A percentile compares a stretch with the other conserved stretches of the same genome.
These are phyloP conservation scores for Cuniculus paca DNA, from an alignment of 2,797 vertebrate species.

Conservation along the genomic window DNA sequence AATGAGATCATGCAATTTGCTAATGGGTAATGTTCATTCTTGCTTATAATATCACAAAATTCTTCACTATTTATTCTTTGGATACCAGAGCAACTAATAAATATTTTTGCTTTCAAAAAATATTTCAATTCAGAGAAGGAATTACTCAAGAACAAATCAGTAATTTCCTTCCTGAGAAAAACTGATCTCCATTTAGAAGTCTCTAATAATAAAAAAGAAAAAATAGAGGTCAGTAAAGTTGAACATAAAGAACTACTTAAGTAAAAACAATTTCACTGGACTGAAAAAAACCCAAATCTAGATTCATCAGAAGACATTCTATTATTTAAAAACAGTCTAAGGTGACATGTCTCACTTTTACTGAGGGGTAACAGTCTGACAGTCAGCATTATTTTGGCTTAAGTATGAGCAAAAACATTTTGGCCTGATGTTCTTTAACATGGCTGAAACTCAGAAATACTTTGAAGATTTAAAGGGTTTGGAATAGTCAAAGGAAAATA, in stretches of 20 bases:
- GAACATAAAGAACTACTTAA: not conserved
- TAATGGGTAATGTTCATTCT: not conserved
- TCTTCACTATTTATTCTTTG: not conserved
- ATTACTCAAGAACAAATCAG: conserved; percentile 17
- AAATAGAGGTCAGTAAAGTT: conserved; percentile 14
- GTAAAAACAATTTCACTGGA: not conserved
- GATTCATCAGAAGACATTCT: conserved; percentile 6
- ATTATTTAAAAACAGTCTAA: not conserved
- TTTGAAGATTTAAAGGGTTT: conserved; percentile 36
- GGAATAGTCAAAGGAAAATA: conserved; percentile 32
- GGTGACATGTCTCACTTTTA: not conserved
- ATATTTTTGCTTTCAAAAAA: conserved; percentile 47
- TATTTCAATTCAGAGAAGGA: not conserved
- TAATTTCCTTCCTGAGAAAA: not conserved
- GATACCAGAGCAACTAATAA: conserved; percentile 28
- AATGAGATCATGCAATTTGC: not conserved
- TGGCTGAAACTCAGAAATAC: not conserved
- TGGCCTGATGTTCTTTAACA: not conserved
- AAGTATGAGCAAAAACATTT: not conserved
- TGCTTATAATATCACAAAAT: not conserved
- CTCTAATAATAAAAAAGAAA: conserved; percentile 31
- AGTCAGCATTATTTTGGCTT: conserved; percentile 23
- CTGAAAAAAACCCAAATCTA: conserved; percentile 32
- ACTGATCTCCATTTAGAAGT: not conserved
- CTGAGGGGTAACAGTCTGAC: not conserved